These are phyloP conservation scores for Plectus sambesii DNA, from an alignment of 1,140 invertebrate genomes.

Conservation along the genomic window DNA sequence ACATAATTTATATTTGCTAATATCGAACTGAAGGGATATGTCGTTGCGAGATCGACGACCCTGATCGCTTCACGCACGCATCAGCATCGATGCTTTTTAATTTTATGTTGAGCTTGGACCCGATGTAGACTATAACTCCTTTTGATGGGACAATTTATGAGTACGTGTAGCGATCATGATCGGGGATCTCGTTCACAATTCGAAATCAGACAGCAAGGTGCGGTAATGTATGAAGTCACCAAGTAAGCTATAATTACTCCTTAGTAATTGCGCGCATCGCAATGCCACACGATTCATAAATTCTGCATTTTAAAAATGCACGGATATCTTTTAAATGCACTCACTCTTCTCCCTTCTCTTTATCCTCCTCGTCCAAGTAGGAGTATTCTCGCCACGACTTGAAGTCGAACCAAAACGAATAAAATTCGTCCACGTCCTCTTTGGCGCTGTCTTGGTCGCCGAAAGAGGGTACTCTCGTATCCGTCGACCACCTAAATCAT, in stretches of 20 bases:
- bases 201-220: constrained; percentile 4
- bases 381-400: constrained; percentile 97
- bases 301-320: constrained; percentile 5
- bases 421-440: constrained; percentile 53
- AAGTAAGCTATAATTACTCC: constrained; percentile 25
- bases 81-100: too few species aligned
- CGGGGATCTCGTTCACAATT: too few species aligned
- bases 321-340: too few species aligned
- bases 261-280: too few species aligned
- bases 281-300: too few species aligned
- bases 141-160: too few species aligned
- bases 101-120: too few species aligned
- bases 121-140: too few species aligned
- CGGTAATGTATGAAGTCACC: constrained; percentile 6
- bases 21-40: too few species aligned
- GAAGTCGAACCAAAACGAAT: constrained; percentile 69
- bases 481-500: constrained; percentile 69
- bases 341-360: constrained; percentile 78
- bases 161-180: too few species aligned
- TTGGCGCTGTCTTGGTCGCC: constrained; percentile 59
- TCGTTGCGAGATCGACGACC: too few species aligned
- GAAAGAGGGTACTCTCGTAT: constrained; percentile 68
- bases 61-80: too few species aligned
- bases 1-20: constrained; percentile 1
- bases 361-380: constrained; percentile 95